Conservation (phyloP, 1,140 invertebrate species). For the Mesaphorura yosii region DNA sequence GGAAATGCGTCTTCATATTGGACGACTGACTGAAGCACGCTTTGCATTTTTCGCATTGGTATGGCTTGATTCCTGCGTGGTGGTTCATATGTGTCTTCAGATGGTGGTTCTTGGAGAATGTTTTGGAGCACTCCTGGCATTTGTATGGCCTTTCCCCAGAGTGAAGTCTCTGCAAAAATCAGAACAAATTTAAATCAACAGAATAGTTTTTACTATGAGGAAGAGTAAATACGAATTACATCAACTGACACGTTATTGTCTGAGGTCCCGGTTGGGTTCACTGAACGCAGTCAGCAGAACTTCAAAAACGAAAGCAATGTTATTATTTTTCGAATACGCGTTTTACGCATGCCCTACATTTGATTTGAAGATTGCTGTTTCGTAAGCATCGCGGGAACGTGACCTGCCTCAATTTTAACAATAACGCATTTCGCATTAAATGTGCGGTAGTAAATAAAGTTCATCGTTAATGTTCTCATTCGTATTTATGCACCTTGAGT, state of each 20-base stretch:
- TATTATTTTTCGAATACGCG: too few relatives aligned
- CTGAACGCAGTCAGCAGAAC: too few relatives aligned
- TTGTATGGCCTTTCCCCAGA: conserved; percentile 42
- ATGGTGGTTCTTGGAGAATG: conserved; percentile 43
- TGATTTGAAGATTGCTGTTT: too few relatives aligned
- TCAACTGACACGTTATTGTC: background rate
- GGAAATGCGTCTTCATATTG: conserved; percentile 64
- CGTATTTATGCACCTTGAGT: background rate
- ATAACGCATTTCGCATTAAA: too few relatives aligned
- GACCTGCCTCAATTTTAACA: too few relatives aligned
- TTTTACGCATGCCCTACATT: too few relatives aligned
- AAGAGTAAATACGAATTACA: too few relatives aligned
- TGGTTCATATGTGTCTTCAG: conserved; percentile 43
- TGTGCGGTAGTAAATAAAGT: too few relatives aligned
- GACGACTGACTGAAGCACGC: conserved; percentile 63
- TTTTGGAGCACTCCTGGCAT: conserved; percentile 42
- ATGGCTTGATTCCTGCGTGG: conserved; percentile 55
- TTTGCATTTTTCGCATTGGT: conserved; percentile 57
- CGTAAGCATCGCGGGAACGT: too few relatives aligned
- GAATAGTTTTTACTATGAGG: background rate
- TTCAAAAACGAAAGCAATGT: too few relatives aligned
- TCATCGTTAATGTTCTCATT: background rate
- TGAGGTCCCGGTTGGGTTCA: background rate
- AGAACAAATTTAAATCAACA: background rate
- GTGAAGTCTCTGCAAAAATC: conserved; percentile 33